A percentile compares a stretch with the other conserved stretches of the same genome.
Conservation (phyloP, 2,888 invertebrate species). For the Ganaspis brasiliensis region DNA sequence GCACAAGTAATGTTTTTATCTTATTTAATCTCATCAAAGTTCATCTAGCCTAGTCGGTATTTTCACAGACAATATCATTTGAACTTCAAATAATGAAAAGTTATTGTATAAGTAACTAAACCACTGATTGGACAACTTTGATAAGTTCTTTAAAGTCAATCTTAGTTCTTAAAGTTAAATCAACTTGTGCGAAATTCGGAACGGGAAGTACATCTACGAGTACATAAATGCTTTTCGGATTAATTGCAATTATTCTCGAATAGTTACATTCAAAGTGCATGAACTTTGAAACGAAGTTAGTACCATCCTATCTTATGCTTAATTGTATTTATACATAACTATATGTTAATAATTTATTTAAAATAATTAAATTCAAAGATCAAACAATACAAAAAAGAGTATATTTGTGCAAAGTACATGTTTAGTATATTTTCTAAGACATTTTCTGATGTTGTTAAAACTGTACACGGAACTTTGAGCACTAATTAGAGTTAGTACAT, state of each 20-base stretch:
- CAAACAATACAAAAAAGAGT: too few species aligned
- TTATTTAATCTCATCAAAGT: not conserved
- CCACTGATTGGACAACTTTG: not conserved
- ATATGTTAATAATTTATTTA: too few species aligned
- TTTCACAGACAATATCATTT: not conserved
- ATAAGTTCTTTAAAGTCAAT: not conserved
- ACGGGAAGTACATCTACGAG: not conserved
- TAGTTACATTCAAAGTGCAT: too few species aligned
- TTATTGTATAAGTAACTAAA: slow-evolving; percentile 8
- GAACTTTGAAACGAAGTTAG: too few species aligned
- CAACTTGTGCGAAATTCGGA: not conserved
- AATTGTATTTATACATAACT: too few species aligned
- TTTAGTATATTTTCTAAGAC: too few species aligned
- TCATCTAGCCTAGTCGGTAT: not conserved
- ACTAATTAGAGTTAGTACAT: too few species aligned
- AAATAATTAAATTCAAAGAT: too few species aligned
- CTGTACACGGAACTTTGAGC: too few species aligned
- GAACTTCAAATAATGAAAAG: not conserved
- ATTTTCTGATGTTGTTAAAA: too few species aligned
- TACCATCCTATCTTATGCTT: too few species aligned
- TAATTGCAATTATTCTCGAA: not conserved
- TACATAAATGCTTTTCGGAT: not conserved
- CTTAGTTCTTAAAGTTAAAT: slow-evolving; percentile 1
- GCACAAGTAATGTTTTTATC: not conserved
- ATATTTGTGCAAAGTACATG: too few species aligned